Conservation (phyloP, 2,888 invertebrate genomes). For the Morpho helenor region DNA sequence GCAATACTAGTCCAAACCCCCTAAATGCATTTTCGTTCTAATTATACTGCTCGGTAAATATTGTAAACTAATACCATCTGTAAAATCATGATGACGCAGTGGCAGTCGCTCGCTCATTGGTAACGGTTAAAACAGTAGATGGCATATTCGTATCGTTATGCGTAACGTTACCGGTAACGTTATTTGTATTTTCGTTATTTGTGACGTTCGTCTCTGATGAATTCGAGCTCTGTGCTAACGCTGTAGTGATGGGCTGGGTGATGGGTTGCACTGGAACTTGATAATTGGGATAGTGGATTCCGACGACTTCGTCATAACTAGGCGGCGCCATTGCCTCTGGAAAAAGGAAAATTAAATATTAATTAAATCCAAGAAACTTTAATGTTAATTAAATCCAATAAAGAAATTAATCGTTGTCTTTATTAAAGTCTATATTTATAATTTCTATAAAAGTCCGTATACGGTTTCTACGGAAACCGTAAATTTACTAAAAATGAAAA, state of each 20-base stretch:
- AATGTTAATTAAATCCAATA: background rate
- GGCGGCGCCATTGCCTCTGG: conserved; percentile 71
- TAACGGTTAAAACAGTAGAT: conserved; percentile 39
- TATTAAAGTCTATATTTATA: background rate
- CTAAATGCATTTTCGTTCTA: conserved; percentile 17
- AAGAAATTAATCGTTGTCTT: background rate
- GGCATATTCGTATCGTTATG: conserved; percentile 1
- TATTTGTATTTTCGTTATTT: conserved; percentile 23
- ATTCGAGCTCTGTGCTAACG: conserved; percentile 43
- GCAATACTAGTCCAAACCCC: background rate
- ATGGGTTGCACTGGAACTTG: conserved; percentile 51
- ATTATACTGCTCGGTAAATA: conserved; percentile 18
- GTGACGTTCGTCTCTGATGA: conserved; percentile 23
- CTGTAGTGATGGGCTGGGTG: conserved; percentile 55
- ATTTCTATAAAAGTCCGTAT: background rate
- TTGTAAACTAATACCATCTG: conserved; percentile 7
- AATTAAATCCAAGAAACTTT: background rate
- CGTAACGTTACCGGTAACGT: conserved; percentile 11
- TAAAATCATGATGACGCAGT: conserved; percentile 39
- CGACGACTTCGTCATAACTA: conserved; percentile 72
- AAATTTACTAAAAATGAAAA: too few relatives aligned
- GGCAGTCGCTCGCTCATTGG: conserved; percentile 39
- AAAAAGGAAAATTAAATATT: conserved; percentile 33
- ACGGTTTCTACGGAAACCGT: too few relatives aligned
- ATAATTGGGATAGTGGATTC: conserved; percentile 61